Evolutionary conservation across 2,888 invertebrate species (phyloP).

Genomic region (Pristionchus arcanus): DNA sequence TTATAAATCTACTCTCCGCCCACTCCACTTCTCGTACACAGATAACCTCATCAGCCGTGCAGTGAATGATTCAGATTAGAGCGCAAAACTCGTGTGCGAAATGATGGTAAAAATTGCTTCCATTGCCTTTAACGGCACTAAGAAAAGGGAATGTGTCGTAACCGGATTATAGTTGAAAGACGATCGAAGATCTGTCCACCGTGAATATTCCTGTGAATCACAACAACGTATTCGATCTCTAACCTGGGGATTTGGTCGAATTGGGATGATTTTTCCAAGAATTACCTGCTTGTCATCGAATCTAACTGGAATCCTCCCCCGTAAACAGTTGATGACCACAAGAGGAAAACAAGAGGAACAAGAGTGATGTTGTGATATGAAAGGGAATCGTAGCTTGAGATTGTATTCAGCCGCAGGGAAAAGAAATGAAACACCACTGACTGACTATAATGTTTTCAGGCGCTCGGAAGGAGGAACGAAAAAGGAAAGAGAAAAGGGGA

Average conservation of each 20-base stretch:
- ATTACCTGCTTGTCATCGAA: too few relatives aligned
- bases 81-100: not conserved
- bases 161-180: not conserved
- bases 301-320: too few relatives aligned
- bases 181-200: not conserved
- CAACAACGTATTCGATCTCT: not conserved
- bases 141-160: not conserved
- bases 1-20: not conserved
- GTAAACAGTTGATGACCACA: not conserved
- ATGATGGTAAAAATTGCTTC: not conserved
- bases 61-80: not conserved
- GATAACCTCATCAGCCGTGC: not conserved
- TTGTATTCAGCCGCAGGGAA: not conserved
- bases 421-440: not conserved
- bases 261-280: too few relatives aligned
- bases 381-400: not conserved
- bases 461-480: not conserved
- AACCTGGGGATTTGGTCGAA: too few relatives aligned
- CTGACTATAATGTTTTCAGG: constrained; percentile 4
- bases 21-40: not conserved
- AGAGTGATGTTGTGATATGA: not conserved
- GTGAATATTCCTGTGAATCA: not conserved
- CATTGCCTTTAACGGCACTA: not conserved
- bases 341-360: not conserved
- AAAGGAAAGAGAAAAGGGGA: not conserved